phyloP scores from a whole-genome alignment of 2,888 invertebrate species.

The Rhingia rostrata region DNA sequence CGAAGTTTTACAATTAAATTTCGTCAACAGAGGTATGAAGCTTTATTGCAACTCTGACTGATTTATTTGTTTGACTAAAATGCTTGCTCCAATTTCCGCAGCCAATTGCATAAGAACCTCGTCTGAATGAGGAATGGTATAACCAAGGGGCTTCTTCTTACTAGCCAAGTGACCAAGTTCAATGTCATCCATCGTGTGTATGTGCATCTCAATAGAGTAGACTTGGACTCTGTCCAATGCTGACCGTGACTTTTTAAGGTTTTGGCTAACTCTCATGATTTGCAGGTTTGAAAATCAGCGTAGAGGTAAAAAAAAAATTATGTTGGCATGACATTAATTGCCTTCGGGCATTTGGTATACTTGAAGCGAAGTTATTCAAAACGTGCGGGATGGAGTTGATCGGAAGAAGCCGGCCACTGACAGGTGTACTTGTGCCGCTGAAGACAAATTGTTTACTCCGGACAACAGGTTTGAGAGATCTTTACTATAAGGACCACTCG shows the following conservation, averaged over 20 bases:
- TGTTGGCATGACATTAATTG: slow-evolving; percentile 23
- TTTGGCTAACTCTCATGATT: slow-evolving; percentile 34
- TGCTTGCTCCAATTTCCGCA: not conserved
- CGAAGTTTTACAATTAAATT: slow-evolving; percentile 23
- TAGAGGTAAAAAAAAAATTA: not conserved
- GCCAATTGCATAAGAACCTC: slow-evolving; percentile 23
- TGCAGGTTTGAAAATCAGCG: not conserved
- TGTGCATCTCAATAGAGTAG: not conserved
- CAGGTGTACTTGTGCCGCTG: too few relatives aligned
- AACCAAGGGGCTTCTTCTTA: not conserved
- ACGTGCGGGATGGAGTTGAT: too few relatives aligned
- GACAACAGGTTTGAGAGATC: too few relatives aligned
- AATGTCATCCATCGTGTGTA: slow-evolving; percentile 31
- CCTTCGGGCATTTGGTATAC: slow-evolving; percentile 3
- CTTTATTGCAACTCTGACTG: slow-evolving; percentile 17
- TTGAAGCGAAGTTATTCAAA: slow-evolving; percentile 1
- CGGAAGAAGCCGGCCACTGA: too few relatives aligned
- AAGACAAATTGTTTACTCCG: too few relatives aligned
- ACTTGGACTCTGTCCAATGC: slow-evolving; percentile 48
- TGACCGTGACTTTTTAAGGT: slow-evolving; percentile 57
- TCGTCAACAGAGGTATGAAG: not conserved
- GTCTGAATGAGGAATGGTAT: slow-evolving; percentile 12
- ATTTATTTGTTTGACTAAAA: not conserved
- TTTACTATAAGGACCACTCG: too few relatives aligned
- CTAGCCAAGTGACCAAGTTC: slow-evolving; percentile 47